phyloP scores from a whole-genome alignment of 2,797 vertebrate genomes.

The Otolemur crassicaudatus region DNA sequence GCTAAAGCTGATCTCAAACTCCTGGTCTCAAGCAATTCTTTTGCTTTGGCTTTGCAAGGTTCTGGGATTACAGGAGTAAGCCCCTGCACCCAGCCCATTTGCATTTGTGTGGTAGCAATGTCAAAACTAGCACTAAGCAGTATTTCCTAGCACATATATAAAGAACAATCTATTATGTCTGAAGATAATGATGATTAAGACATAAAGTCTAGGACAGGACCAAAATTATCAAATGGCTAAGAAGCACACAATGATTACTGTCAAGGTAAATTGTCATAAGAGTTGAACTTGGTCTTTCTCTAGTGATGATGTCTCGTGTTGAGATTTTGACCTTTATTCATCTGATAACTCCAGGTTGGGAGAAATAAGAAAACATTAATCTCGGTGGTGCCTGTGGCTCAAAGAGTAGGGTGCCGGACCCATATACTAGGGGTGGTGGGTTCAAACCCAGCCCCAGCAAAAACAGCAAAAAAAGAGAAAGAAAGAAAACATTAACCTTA shows the following conservation, averaged over 20 bases:
- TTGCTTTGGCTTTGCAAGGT: neutral
- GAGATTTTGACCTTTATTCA: slow-evolving; percentile 46
- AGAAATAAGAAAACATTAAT: neutral
- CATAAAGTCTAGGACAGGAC: neutral
- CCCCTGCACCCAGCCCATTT: neutral
- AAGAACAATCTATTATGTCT: neutral
- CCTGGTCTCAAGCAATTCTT: neutral
- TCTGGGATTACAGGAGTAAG: neutral
- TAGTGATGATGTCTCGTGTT: neutral
- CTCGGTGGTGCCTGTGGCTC: too few species aligned
- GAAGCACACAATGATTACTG: neutral
- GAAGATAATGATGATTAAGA: neutral
- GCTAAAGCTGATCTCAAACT: neutral
- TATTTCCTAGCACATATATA: neutral
- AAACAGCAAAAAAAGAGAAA: too few species aligned
- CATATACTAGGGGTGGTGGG: too few species aligned
- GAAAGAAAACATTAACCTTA: neutral
- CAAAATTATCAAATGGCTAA: neutral
- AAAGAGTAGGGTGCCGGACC: too few species aligned
- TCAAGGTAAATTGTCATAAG: neutral
- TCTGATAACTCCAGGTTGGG: neutral
- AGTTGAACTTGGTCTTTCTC: neutral
- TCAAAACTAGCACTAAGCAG: neutral
- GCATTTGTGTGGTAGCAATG: neutral
- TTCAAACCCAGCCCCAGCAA: too few species aligned